Conservation (phyloP, 2,113 vertebrate genomes). For the Theristicus caerulescens region DNA sequence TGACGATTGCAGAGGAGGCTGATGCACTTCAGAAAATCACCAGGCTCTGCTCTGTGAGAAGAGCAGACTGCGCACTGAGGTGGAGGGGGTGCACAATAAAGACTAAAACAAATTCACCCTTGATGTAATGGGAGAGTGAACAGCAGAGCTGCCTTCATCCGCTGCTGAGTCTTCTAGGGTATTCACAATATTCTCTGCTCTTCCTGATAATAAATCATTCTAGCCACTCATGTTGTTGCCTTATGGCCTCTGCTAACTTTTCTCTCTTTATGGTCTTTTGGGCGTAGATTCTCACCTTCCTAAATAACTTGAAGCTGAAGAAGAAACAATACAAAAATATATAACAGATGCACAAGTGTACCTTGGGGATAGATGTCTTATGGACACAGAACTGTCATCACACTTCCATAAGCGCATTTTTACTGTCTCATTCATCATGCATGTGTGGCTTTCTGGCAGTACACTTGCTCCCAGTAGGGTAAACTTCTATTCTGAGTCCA, state of each 20-base stretch:
- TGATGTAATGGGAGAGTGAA: neutral
- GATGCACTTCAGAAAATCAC: neutral
- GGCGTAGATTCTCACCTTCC: conserved; percentile 25
- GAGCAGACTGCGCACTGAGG: neutral
- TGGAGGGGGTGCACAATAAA: neutral
- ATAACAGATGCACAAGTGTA: conserved; percentile 36
- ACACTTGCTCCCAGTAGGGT: neutral
- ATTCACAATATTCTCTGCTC: neutral
- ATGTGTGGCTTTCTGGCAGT: neutral
- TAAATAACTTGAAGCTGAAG: conserved; percentile 23
- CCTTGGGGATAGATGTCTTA: conserved; percentile 18
- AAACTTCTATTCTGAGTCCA: neutral
- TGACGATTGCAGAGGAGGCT: neutral
- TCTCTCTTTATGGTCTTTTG: neutral
- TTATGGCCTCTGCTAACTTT: conserved; percentile 7
- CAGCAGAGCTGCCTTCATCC: neutral
- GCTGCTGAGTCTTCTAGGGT: neutral
- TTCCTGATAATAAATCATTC: conserved; percentile 7
- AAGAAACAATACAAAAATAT: conserved; percentile 45
- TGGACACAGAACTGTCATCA: conserved; percentile 32
- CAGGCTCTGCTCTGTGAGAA: neutral
- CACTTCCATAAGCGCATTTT: conserved; percentile 45
- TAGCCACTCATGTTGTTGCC: neutral
- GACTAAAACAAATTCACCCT: neutral
- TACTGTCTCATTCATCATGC: conserved; percentile 42